These are phyloP conservation scores for Drosophila phalerata DNA, from an alignment of 2,888 invertebrate species.

Conservation along the genomic window DNA sequence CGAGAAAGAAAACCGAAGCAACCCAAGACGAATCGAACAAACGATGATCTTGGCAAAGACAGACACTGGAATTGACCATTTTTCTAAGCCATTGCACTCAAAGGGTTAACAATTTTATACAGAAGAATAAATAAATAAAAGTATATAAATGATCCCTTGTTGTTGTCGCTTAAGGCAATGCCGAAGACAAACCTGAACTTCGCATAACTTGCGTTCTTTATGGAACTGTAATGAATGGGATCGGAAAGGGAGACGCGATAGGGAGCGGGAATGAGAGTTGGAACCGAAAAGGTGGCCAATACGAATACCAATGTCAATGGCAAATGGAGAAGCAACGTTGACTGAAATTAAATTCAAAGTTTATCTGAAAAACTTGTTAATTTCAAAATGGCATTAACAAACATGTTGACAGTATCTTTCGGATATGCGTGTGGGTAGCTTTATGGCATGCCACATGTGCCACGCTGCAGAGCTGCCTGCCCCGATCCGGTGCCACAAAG, in stretches of 20 bases:
- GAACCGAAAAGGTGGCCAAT: slow-evolving; percentile 28
- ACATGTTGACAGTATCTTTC: slow-evolving; percentile 78
- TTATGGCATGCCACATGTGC: slow-evolving; percentile 27
- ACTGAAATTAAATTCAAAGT: slow-evolving; percentile 79
- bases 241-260: not conserved
- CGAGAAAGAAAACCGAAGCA: slow-evolving; percentile 20
- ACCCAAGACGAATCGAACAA: slow-evolving; percentile 20
- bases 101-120: slow-evolving; percentile 24
- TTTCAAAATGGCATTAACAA: slow-evolving; percentile 76
- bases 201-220: slow-evolving; percentile 63
- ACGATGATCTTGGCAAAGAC: slow-evolving; percentile 30
- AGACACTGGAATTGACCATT: not conserved
- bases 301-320: not conserved
- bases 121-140: slow-evolving; percentile 1
- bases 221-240: slow-evolving; percentile 26
- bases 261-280: not conserved
- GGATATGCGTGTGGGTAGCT: slow-evolving; percentile 46
- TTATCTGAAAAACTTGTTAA: slow-evolving; percentile 81
- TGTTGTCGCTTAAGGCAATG: not conserved
- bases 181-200: slow-evolving; percentile 9
- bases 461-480: slow-evolving; percentile 3
- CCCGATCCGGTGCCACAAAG: slow-evolving; percentile 26
- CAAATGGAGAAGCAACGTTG: slow-evolving; percentile 12
- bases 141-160: slow-evolving; percentile 10
- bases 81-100: slow-evolving; percentile 3